A percentile compares a stretch with the other conserved stretches of the same genome.
phyloP scores from a whole-genome alignment of 2,888 invertebrate species.

The Diadegma fenestrale region DNA sequence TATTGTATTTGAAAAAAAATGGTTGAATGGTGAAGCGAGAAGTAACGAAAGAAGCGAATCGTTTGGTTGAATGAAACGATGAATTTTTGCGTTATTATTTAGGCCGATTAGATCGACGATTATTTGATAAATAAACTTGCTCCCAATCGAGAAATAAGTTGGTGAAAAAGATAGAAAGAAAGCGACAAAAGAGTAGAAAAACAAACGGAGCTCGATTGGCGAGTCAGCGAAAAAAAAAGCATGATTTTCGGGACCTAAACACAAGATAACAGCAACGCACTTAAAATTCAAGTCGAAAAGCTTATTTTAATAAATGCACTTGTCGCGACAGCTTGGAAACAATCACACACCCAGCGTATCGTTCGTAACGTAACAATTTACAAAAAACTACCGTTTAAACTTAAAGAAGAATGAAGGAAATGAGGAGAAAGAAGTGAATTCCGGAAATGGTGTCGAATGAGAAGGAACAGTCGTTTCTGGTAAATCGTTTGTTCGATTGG shows the following conservation, averaged over 20 bases:
- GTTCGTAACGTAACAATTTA: constrained; percentile 64
- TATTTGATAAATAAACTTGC: constrained; percentile 15
- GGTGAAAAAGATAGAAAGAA: constrained; percentile 3
- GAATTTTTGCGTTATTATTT: constrained; percentile 41
- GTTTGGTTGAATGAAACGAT: not conserved
- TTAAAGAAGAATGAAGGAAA: constrained; percentile 54
- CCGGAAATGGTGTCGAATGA: constrained; percentile 13
- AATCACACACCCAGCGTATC: constrained; percentile 53
- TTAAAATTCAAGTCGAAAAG: constrained; percentile 38
- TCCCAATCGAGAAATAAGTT: not conserved
- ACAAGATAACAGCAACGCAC: constrained; percentile 19
- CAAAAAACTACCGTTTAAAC: constrained; percentile 62
- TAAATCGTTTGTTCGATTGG: constrained; percentile 33
- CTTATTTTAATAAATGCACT: constrained; percentile 67
- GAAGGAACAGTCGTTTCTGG: constrained; percentile 47
- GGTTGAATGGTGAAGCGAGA: constrained; percentile 26
- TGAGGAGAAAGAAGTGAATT: not conserved
- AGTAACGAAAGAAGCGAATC: not conserved
- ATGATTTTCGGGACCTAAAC: not conserved
- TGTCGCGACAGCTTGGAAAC: constrained; percentile 64
- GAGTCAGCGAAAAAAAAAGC: constrained; percentile 1
- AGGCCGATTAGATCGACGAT: constrained; percentile 48
- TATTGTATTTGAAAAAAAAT: constrained; percentile 37
- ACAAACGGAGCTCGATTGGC: not conserved
- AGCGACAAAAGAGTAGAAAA: constrained; percentile 14